Conservation (phyloP, 2,113 vertebrate genomes). For the Perca fluviatilis region DNA sequence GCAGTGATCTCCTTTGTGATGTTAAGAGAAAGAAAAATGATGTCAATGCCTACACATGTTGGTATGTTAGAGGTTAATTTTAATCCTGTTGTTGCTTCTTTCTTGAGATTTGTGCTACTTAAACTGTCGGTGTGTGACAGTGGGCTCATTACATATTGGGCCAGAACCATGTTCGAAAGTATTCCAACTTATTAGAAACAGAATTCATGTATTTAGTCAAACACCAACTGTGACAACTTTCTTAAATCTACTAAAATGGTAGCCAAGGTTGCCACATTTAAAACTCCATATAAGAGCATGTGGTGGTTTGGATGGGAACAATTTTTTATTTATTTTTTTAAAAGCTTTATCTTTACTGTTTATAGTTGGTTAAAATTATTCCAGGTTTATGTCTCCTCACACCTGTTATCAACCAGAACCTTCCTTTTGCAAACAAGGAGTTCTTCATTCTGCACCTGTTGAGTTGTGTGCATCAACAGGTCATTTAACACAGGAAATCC, state of each 20-base stretch:
- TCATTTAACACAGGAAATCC: not conserved
- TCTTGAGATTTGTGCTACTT: not conserved
- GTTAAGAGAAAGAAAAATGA: not conserved
- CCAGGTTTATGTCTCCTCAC: not conserved
- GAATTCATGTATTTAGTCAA: not conserved
- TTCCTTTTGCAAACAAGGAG: constrained; percentile 47
- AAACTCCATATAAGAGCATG: not conserved
- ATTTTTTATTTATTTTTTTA: too few species aligned
- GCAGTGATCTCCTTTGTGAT: not conserved
- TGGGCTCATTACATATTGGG: not conserved
- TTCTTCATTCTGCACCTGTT: constrained; percentile 27
- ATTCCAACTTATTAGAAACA: not conserved
- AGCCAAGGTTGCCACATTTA: not conserved
- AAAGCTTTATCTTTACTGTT: not conserved
- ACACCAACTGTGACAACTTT: not conserved
- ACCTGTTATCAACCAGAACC: constrained; percentile 26
- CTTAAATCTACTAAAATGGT: not conserved
- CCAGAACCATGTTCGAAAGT: not conserved
- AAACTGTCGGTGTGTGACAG: not conserved
- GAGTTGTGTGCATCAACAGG: not conserved
- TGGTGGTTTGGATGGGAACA: not conserved
- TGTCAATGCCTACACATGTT: not conserved
- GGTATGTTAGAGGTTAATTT: not conserved
- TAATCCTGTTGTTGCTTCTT: not conserved
- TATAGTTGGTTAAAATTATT: not conserved